Percentiles rank a stretch among this genome's conserved stretches.
These are phyloP conservation scores for Lutjanus campechanus DNA, from an alignment of 2,797 vertebrate genomes.

Conservation along the genomic window DNA sequence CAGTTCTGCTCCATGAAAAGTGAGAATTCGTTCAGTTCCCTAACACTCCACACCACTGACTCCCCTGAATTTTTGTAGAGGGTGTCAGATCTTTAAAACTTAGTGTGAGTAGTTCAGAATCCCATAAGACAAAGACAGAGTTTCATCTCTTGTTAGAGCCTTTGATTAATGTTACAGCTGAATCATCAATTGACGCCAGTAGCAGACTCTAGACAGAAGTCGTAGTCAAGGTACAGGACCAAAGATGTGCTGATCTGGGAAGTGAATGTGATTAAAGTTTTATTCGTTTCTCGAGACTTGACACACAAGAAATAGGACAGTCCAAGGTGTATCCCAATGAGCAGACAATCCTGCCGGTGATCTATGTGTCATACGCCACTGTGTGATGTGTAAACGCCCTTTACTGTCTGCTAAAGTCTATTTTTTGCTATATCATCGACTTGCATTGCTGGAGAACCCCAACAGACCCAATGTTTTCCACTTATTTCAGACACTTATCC, in stretches of 20 bases:
- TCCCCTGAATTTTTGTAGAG: background rate
- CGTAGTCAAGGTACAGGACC: background rate
- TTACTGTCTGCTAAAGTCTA: background rate
- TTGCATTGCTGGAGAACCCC: too few species aligned
- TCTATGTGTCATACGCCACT: background rate
- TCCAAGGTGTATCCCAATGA: background rate
- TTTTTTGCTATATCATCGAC: too few species aligned
- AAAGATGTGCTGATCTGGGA: background rate
- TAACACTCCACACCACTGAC: background rate
- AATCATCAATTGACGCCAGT: background rate
- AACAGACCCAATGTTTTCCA: too few species aligned
- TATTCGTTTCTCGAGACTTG: background rate
- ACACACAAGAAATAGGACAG: background rate
- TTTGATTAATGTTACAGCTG: background rate
- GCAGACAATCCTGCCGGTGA: background rate
- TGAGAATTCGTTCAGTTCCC: background rate
- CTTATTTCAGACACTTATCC: too few species aligned
- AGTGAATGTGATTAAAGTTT: background rate
- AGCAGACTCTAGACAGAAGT: background rate
- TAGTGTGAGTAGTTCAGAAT: background rate
- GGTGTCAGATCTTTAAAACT: background rate
- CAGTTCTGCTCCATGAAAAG: background rate
- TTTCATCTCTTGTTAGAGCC: background rate
- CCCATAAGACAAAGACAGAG: background rate
- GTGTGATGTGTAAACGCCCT: background rate